Base-by-base conservation (phyloP, 2,113 vertebrate species). In the Gallinago jamesoni region DNA sequence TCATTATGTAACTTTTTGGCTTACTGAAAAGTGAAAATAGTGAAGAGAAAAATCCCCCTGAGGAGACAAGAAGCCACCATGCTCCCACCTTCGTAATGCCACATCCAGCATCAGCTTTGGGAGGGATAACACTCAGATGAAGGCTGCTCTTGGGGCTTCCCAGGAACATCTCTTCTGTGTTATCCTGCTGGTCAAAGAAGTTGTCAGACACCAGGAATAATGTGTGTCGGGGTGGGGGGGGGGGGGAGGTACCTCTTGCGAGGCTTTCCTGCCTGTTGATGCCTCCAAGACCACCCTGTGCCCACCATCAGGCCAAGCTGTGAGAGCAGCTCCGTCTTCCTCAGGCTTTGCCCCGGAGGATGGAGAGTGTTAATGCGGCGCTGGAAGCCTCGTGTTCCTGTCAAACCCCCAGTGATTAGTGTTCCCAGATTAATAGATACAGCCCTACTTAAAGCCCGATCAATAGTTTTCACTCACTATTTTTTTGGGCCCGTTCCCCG, bases 391-490 rank as follows among this genome's bases (percentile, higher is more conserved):
- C 50, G 11, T 72, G 43, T 16, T 87, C 93, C 30, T 72, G 66
- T 52, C 93, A 74, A 84, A 9, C 14, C 69, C 39, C 33, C 8
- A 2, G 55, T 74, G 84, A 85, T 68, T 39, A 52, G 53, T 72
- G 79, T 39, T 83, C 53, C 75, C 72, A 88, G 52, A 92, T 94
- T 73, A 93, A 93, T 89, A 90, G 83, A 39, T 77, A 67, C 55
- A 45, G 91, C 86, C 56, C 86, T 68, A 33, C 78, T 87, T 90
- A 87, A 84, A 77, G 20, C 22, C 72, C n/a, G 72, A 88, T 93
- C 92, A 53, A 70, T 93, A 43, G 50, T 30, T 76, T 60, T 62
- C 83, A 39, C 47, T 92, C 75, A 25, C 73, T 50, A 69, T 66
- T 84, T 66, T 66, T 84, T 62, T 37, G 78, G 82, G 33, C 27